Evolutionary conservation across 64 coral and sea anemone species (phyloP).

Genomic region (Stichodactyla mertensii): DNA sequence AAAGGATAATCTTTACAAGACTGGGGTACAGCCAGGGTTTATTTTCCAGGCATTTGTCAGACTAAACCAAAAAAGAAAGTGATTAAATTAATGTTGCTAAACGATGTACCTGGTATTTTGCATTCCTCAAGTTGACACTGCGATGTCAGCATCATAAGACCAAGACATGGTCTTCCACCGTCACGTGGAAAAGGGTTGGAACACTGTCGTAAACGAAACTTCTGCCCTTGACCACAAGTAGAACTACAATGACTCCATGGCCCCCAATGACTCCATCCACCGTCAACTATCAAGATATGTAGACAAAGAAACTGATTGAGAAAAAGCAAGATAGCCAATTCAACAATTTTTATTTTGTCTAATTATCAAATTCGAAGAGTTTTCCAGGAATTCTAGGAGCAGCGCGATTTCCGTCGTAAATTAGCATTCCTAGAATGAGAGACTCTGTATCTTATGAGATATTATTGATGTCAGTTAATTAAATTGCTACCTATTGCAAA

Average conservation of each 20-base stretch:
- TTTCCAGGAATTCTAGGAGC: no score
- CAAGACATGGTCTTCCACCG: slow-evolving; percentile 47
- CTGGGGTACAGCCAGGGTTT: no score
- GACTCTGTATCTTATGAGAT: no score
- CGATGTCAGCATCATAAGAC: slow-evolving; percentile 13
- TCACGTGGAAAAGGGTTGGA: slow-evolving; percentile 61
- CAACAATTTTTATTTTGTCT: no score
- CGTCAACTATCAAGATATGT: slow-evolving; percentile 35
- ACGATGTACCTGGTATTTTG: neutral
- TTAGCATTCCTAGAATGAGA: no score
- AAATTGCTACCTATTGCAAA: no score
- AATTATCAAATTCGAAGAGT: no score
- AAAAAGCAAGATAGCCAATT: neutral
- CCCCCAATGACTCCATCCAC: slow-evolving; percentile 74
- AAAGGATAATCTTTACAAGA: no score
- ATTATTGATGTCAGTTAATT: no score
- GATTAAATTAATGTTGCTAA: neutral
- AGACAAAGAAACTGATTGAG: neutral
- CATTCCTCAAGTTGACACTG: neutral
- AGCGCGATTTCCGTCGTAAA: no score
- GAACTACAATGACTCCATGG: slow-evolving; percentile 59
- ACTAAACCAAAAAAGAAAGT: neutral
- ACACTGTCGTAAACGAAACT: slow-evolving; percentile 57
- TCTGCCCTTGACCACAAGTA: slow-evolving; percentile 57
- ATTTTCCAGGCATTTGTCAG: no score